phyloP scores from a whole-genome alignment of 2,888 invertebrate species.

The Chloroclysta siterata region DNA sequence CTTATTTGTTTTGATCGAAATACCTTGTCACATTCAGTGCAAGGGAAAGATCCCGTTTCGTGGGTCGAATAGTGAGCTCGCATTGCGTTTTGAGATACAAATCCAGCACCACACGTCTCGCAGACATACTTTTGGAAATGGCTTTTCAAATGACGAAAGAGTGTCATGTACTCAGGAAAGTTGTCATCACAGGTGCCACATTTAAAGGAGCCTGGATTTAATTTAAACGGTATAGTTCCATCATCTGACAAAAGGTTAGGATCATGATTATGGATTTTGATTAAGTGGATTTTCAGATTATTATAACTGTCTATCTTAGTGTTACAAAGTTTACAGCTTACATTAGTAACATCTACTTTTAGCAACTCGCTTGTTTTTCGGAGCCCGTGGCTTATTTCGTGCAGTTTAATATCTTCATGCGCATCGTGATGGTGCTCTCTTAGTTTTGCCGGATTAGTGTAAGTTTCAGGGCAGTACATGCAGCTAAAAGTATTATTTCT shows the following conservation, averaged over 20 bases:
- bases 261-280: constrained; percentile 21
- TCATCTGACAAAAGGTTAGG: neutral
- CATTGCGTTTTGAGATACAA: neutral
- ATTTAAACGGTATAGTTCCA: constrained; percentile 26
- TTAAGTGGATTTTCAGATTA: constrained; percentile 21
- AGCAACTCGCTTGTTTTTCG: constrained; percentile 4
- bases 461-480: constrained; percentile 50
- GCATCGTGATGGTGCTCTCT: neutral
- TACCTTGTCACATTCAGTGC: constrained; percentile 76
- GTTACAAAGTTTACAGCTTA: constrained; percentile 27
- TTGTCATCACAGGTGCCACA: constrained; percentile 19
- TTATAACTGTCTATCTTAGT: constrained; percentile 6
- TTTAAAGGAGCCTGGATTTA: constrained; percentile 4
- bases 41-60: constrained; percentile 1
- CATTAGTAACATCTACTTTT: constrained; percentile 28
- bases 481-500: constrained; percentile 37
- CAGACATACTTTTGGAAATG: constrained; percentile 64
- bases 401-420: constrained; percentile 6
- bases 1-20: constrained; percentile 75
- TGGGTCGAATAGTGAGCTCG: neutral
- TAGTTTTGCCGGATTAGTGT: constrained; percentile 36
- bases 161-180: constrained; percentile 25
- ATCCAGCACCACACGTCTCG: constrained; percentile 45
- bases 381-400: neutral
- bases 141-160: constrained; percentile 55